These are phyloP conservation scores for Drosophila cardini DNA, from an alignment of 1,140 invertebrate genomes.

Conservation along the genomic window DNA sequence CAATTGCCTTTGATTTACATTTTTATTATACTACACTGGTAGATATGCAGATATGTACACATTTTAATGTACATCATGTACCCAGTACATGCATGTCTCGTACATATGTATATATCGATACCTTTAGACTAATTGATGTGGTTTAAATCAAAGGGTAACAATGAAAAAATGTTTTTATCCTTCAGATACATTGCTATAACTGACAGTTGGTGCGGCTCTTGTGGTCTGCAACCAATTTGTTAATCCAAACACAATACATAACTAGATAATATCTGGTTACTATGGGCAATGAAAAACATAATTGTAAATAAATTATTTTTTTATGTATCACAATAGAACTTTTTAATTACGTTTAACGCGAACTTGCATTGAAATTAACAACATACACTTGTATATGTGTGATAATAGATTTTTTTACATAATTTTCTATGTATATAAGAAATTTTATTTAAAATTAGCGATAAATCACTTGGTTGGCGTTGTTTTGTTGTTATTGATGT, in stretches of 20 bases:
- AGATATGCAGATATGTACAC: slow-evolving; percentile 10
- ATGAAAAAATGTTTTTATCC: background rate
- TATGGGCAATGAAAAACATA: background rate
- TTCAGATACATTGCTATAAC: background rate
- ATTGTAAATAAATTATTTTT: background rate
- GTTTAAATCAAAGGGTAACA: background rate
- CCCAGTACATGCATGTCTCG: no score
- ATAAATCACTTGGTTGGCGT: no score
- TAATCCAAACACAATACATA: no score
- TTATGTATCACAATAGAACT: background rate
- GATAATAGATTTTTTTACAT: background rate
- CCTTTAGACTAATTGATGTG: background rate
- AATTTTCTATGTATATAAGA: no score
- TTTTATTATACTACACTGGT: slow-evolving; percentile 21
- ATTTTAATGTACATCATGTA: background rate
- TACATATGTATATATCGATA: background rate
- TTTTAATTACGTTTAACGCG: background rate
- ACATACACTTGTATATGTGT: background rate
- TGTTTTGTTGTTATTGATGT: no score
- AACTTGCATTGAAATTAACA: background rate
- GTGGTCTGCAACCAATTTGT: background rate
- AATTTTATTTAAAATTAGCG: no score
- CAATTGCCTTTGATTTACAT: slow-evolving; percentile 30
- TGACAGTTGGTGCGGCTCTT: background rate
- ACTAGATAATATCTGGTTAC: no score